Conservation (phyloP, 1,140 invertebrate genomes). For the Meloidogyne chitwoodi region DNA sequence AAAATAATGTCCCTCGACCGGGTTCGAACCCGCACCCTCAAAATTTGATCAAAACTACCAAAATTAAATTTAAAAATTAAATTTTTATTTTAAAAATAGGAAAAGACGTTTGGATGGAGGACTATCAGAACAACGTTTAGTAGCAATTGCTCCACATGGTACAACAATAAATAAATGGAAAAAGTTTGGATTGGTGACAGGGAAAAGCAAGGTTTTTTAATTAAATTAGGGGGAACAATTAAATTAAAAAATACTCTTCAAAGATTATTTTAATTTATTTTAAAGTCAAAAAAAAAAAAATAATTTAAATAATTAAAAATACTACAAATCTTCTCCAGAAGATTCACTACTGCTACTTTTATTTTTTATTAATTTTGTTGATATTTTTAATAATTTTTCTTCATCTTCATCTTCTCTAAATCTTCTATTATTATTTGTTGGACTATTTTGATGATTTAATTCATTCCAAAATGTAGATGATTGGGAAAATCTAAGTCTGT, state of each 20-base stretch:
- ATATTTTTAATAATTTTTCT: neutral
- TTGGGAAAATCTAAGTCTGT: neutral
- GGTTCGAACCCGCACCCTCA: too few species aligned
- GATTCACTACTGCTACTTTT: too few species aligned
- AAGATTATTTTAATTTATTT: too few species aligned
- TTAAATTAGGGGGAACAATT: too few species aligned
- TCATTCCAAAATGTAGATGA: constrained; percentile 16
- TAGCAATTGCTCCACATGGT: neutral
- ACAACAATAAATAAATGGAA: constrained; percentile 2
- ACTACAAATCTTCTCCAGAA: neutral
- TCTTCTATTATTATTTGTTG: neutral
- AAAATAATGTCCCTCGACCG: too few species aligned
- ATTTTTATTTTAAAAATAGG: neutral
- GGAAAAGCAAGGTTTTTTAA: neutral
- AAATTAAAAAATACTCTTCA: too few species aligned
- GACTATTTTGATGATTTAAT: neutral
- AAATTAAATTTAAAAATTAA: too few species aligned
- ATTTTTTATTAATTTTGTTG: neutral
- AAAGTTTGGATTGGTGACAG: neutral
- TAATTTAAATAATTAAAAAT: too few species aligned
- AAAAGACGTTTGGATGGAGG: neutral
- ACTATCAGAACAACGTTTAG: neutral
- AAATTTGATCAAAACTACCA: too few species aligned
- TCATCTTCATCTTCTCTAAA: neutral
- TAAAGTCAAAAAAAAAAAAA: too few species aligned